A percentile compares a stretch with the other conserved stretches of the same genome.
phyloP scores from a whole-genome alignment of 2,888 invertebrate species.

The Epinotia brunnichana region DNA sequence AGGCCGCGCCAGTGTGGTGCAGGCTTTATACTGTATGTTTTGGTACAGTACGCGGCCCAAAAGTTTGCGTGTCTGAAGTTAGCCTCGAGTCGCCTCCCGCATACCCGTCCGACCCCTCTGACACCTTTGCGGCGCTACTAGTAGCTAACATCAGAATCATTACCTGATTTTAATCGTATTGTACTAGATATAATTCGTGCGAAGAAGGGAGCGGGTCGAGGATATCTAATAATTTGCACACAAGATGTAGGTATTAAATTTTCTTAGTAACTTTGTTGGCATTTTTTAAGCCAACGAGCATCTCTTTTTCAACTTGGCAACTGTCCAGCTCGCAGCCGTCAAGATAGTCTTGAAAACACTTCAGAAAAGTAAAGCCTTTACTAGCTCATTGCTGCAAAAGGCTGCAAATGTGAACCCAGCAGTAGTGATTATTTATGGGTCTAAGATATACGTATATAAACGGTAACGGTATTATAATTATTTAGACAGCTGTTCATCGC shows the following conservation, averaged over 20 bases:
- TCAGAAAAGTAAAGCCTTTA: conserved; percentile 6
- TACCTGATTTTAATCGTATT: too few species aligned
- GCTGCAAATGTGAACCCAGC: conserved; percentile 2
- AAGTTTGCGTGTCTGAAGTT: too few species aligned
- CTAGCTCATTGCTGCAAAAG: conserved; percentile 6
- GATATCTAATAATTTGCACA: background rate
- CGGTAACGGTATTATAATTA: too few species aligned
- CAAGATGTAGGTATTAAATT: background rate
- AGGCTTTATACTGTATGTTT: too few species aligned
- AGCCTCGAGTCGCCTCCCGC: too few species aligned
- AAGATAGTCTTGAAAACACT: conserved; percentile 29
- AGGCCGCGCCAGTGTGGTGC: too few species aligned
- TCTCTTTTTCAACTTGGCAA: conserved; percentile 28
- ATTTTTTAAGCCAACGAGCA: conserved; percentile 21
- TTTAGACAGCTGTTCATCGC: too few species aligned
- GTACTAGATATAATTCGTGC: too few species aligned
- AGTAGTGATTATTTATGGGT: background rate
- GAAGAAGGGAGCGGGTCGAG: background rate
- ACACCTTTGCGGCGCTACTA: too few species aligned
- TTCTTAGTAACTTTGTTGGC: conserved; percentile 17
- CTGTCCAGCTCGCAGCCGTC: conserved; percentile 20
- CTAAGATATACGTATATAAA: background rate
- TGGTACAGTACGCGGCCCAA: too few species aligned
- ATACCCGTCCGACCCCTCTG: too few species aligned
- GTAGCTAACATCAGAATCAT: too few species aligned